These are phyloP conservation scores for Saccopteryx leptura DNA, from an alignment of 2,113 vertebrate species.

Conservation along the genomic window DNA sequence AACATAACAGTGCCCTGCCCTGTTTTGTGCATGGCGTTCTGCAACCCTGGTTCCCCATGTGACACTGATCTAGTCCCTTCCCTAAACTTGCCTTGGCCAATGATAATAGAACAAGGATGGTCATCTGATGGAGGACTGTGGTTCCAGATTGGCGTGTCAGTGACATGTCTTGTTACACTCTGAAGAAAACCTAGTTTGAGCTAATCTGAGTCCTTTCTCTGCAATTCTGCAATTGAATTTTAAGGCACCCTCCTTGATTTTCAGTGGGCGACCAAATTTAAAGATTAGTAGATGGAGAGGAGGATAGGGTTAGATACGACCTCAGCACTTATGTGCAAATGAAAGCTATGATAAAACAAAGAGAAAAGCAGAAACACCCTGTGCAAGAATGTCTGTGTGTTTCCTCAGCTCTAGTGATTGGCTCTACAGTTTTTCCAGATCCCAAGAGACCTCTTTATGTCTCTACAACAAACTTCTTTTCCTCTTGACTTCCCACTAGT, in stretches of 20 bases:
- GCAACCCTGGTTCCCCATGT: not conserved
- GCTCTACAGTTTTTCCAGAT: not conserved
- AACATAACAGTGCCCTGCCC: fast-evolving
- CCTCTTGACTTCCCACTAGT: conserved; percentile 8
- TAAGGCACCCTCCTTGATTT: not conserved
- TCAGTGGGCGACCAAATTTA: not conserved
- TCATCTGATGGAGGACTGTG: not conserved
- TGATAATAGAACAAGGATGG: not conserved
- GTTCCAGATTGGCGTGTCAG: not conserved
- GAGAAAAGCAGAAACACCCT: not conserved
- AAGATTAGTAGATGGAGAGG: not conserved
- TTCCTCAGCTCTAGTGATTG: not conserved
- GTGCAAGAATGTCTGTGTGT: not conserved
- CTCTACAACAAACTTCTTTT: not conserved
- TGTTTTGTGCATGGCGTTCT: not conserved
- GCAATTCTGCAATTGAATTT: not conserved
- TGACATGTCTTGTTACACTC: not conserved
- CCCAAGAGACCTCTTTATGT: not conserved
- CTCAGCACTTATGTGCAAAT: not conserved
- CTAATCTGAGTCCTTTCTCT: not conserved
- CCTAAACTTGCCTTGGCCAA: not conserved
- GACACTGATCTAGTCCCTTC: not conserved
- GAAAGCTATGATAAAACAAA: not conserved
- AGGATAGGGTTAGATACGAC: not conserved
- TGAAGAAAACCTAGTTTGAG: not conserved